A percentile compares a stretch with the other conserved stretches of the same genome.
Conservation (phyloP, 2,113 vertebrate species). For the Eulemur rufifrons region DNA sequence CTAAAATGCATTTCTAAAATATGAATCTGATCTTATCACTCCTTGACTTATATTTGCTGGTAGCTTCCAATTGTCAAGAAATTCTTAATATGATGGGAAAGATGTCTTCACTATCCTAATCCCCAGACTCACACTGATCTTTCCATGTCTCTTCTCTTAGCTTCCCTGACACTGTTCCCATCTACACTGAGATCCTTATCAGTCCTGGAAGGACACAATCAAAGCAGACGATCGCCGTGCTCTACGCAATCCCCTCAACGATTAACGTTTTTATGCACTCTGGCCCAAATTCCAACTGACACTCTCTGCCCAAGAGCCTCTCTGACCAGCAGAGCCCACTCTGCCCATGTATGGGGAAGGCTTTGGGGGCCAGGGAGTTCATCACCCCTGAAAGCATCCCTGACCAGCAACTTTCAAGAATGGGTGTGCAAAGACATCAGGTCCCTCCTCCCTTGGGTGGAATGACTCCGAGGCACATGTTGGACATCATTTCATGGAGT, state of each 20-base stretch:
- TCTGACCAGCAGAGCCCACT: not conserved
- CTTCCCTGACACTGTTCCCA: not conserved
- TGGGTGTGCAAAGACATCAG: not conserved
- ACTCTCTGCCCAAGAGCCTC: not conserved
- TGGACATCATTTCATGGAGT: not conserved
- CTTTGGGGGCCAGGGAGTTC: not conserved
- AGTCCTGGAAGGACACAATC: not conserved
- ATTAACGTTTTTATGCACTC: not conserved
- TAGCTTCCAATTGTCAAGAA: not conserved
- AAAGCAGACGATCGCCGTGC: not conserved
- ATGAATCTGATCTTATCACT: not conserved
- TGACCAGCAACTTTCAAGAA: not conserved
- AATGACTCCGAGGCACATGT: not conserved
- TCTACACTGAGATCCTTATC: not conserved
- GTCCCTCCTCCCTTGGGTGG: not conserved
- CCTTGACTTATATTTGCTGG: not conserved
- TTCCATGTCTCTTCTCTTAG: not conserved
- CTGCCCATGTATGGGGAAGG: not conserved
- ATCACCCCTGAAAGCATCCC: not conserved
- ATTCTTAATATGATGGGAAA: not conserved
- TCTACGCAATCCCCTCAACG: not conserved
- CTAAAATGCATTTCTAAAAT: constrained; percentile 23
- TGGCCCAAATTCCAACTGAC: not conserved
- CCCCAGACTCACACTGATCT: not conserved
- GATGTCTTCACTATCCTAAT: not conserved